Base-by-base conservation (phyloP, 2,888 invertebrate species). In the Pollenia angustigena region DNA sequence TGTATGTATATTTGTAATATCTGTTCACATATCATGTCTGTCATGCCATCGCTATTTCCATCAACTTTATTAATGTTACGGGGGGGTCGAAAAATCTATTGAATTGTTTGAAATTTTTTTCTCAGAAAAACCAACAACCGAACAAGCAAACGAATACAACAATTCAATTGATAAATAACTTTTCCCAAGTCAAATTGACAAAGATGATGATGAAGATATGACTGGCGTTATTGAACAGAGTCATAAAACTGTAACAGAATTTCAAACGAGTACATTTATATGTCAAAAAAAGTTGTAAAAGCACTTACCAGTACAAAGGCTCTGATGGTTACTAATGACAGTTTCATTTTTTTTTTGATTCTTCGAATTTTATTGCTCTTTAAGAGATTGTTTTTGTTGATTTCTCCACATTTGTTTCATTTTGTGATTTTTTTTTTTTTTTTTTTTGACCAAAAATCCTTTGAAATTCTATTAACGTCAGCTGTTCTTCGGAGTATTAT, bases 381-480 rank as follows among this genome's bases (percentile, higher is more conserved):
- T n/a, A n/a, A 16, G 56, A 18, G 12, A 46, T 23, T 11, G 1
- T 42, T 48, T 56, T 50, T 6, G 44, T 52, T 52, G n/a, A n/a
- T 32, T 52, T 32, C 11, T 58, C 9, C 46, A 32, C 42, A 56
- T 74, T 66, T 66, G 54, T 40, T 58, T 16, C 74, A 48, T 48
- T 74, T 9, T 23, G 46, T 18, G 40, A 42, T 56, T 72, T 80
- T 23, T 23, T 23, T 2, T 2, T 23, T 23, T 32, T 32, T 32
- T 32, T 32, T 32, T 56, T 71, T 18, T 62, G 10, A 40, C 32
- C 44, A 46, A 60, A 80, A 81, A 81, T 68, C 60, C 74, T 85
- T 75, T 71, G 64, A 85, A 85, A 82, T 81, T 83, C 88, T 84
- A 86, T 88, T 86, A 87, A 78, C 78, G 86, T 85, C 87, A 88